Conservation (phyloP, 2,797 vertebrate species). For the Semaprochilodus insignis region DNA sequence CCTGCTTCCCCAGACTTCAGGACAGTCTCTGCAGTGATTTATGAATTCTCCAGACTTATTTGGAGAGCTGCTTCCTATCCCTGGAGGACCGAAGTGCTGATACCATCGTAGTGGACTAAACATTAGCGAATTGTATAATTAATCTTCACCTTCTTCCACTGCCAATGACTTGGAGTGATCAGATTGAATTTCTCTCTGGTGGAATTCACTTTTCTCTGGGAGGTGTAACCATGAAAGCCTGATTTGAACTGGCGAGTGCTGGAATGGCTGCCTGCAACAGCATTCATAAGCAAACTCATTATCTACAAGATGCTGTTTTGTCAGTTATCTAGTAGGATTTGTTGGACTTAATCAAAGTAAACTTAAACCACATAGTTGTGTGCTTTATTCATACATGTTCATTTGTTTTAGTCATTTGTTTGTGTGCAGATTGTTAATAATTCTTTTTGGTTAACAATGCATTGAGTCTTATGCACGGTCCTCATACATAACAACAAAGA, state of each 20-base stretch:
- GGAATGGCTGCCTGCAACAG: not conserved
- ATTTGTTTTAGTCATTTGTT: not conserved
- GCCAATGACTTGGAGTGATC: slow-evolving; percentile 38
- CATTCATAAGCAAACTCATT: slow-evolving; percentile 18
- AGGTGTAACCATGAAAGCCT: slow-evolving; percentile 26
- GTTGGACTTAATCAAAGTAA: not conserved
- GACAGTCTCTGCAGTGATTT: slow-evolving; percentile 50
- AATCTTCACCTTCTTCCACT: slow-evolving; percentile 20
- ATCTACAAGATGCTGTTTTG: not conserved
- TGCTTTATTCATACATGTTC: not conserved
- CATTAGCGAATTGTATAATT: slow-evolving; percentile 50
- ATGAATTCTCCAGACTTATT: slow-evolving; percentile 47
- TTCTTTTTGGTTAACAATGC: not conserved
- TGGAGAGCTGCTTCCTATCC: slow-evolving; percentile 41
- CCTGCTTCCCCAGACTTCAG: slow-evolving; percentile 58
- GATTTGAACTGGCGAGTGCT: not conserved
- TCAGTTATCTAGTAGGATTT: not conserved
- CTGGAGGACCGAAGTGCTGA: slow-evolving; percentile 56
- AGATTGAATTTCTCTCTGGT: slow-evolving; percentile 14
- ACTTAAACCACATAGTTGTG: not conserved
- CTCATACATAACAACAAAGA: not conserved
- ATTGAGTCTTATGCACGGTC: not conserved
- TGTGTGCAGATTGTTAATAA: not conserved
- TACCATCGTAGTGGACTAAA: slow-evolving; percentile 46
- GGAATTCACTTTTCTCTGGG: slow-evolving; percentile 34